These are phyloP conservation scores for Gnatocerus cornutus DNA, from an alignment of 2,888 invertebrate genomes.

Conservation along the genomic window DNA sequence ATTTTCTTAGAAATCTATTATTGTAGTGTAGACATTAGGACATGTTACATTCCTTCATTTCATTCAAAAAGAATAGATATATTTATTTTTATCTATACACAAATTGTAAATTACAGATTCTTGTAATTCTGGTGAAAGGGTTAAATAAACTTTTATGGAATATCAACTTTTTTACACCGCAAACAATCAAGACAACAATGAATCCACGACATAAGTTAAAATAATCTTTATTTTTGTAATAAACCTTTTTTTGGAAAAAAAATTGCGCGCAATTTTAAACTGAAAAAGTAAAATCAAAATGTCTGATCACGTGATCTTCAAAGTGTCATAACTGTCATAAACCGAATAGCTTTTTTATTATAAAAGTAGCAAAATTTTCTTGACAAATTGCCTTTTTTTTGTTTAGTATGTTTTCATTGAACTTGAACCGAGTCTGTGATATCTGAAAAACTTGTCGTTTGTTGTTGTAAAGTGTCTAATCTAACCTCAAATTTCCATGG, in stretches of 20 bases:
- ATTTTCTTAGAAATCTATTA: constrained; percentile 51
- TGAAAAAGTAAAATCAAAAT: too few species aligned
- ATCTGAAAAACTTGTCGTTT: neutral
- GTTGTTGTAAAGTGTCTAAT: neutral
- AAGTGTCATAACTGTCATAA: too few species aligned
- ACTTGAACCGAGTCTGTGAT: constrained; percentile 23
- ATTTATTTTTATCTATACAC: constrained; percentile 61
- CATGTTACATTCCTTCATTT: constrained; percentile 57
- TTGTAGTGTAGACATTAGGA: constrained; percentile 51
- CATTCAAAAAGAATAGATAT: constrained; percentile 48
- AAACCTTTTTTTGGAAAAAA: too few species aligned
- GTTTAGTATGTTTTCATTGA: neutral
- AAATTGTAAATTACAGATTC: constrained; percentile 59
- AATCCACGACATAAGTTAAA: too few species aligned
- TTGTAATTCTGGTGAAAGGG: constrained; percentile 62
- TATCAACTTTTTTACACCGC: constrained; percentile 12
- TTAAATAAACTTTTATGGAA: constrained; percentile 50
- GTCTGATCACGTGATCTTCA: too few species aligned
- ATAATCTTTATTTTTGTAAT: too few species aligned
- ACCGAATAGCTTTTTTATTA: neutral
- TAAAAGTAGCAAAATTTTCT: neutral
- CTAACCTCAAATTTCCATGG: constrained; percentile 71
- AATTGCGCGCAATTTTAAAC: too few species aligned
- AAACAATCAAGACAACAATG: too few species aligned
- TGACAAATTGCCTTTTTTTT: neutral